Evolutionary conservation across 2,797 vertebrate species (phyloP), one percentile per base, ranked within the genome.

Genomic region (Neosilurus mollespiculum): DNA sequence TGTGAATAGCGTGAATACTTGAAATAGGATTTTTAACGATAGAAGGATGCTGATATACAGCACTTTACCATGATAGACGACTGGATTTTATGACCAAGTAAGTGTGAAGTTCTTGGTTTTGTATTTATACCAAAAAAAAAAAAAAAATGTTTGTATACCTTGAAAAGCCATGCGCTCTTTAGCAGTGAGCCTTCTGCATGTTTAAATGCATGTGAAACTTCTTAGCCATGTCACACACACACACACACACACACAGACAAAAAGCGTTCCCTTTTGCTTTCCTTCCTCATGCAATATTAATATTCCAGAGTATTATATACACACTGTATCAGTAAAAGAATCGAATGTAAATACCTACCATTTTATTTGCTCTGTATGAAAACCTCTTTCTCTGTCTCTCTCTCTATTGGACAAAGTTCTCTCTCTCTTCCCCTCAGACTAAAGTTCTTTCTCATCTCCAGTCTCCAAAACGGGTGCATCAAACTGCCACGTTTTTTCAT

Each of bases 401-500:
- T 87, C 90, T 87, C 91, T 43, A 43, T 43, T 43, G 91, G 89
- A 90, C 91, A 67, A 78, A 24, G 16, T 78, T 62, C 89, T 88
- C 67, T 82, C 89, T 87, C 90, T 87, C 91, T 43, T 43, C 43
- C 43, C 43, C 43, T 43, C 43, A 4, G 8, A 43, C 43, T 8
- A 8, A 43, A 43, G 43, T 43, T 43, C 43, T 93, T 95, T 95
- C 95, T 95, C 94, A 91, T 86, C 92, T 92, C 92, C 93, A 92
- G 93, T 89, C 87, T 87, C 72, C 20, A 88, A 87, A 62, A 30
- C 94, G 95, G 94, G 91, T 95, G 95, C 94, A 95, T 95, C 95
- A 95, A 93, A 94, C 92, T 93, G 94, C 93, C 90, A 91, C 49
- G 93, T 95, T 95, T 94, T 81, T 94, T 91, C 92, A 92, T 84